These are phyloP conservation scores for Strix occidentalis DNA, from an alignment of 2,797 vertebrate genomes.

Conservation along the genomic window DNA sequence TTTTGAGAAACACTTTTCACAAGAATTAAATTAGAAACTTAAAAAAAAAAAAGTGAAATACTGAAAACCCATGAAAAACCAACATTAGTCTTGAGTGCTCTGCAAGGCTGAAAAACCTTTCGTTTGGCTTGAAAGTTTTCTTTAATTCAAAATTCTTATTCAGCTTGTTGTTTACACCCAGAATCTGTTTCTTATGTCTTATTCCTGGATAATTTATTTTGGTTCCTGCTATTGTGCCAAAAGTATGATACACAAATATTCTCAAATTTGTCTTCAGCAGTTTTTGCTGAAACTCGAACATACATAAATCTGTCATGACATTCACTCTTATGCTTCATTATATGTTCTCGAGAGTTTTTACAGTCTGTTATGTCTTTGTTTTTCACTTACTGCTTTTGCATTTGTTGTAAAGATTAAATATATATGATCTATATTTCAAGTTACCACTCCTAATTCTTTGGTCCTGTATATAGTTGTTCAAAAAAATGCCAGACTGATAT, in stretches of 20 bases:
- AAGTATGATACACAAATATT: constrained; percentile 46
- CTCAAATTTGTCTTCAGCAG: constrained; percentile 43
- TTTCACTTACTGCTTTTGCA: constrained; percentile 38
- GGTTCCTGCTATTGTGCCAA: constrained; percentile 33
- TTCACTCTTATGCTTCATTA: constrained; percentile 40
- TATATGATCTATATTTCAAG: constrained; percentile 21
- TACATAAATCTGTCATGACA: constrained; percentile 56
- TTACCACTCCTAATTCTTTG: background rate
- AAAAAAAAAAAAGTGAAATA: background rate
- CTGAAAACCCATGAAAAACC: background rate
- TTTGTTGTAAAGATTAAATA: constrained; percentile 32
- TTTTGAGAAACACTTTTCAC: background rate
- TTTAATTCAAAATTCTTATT: background rate
- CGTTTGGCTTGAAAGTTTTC: background rate
- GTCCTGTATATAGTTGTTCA: background rate
- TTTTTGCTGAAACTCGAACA: constrained; percentile 31
- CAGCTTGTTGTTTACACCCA: constrained; percentile 4
- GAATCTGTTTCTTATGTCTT: constrained; percentile 23
- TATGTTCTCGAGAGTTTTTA: constrained; percentile 19
- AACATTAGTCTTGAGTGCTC: background rate
- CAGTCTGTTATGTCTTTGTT: constrained; percentile 48
- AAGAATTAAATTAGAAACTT: background rate
- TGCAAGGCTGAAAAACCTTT: background rate
- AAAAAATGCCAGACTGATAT: background rate
- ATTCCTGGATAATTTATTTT: constrained; percentile 54